Conservation (phyloP, 2,888 invertebrate genomes). For the Chymomyza caudatula region DNA sequence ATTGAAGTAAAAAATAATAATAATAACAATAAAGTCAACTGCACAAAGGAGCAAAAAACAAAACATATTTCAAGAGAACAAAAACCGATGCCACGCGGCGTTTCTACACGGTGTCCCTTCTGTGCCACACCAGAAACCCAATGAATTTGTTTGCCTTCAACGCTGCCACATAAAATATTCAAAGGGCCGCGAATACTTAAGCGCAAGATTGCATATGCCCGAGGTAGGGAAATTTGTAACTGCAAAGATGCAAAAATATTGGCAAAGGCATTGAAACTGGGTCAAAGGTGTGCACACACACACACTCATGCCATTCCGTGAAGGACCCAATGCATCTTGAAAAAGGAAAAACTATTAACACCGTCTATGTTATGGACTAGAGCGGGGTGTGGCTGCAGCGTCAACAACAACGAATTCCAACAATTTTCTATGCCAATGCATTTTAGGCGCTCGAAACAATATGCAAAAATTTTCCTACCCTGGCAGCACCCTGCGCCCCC, state of each 20-base stretch:
- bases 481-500: constrained; percentile 2
- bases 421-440: constrained; percentile 63
- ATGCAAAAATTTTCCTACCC: constrained; percentile 53
- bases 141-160: constrained; percentile 57
- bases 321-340: not conserved
- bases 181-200: constrained; percentile 34
- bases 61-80: constrained; percentile 8
- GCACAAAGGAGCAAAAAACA: constrained; percentile 31
- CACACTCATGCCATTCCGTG: constrained; percentile 14
- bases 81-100: constrained; percentile 41
- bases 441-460: constrained; percentile 31
- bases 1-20: constrained; percentile 45
- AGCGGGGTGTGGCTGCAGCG: constrained; percentile 4
- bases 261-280: constrained; percentile 49
- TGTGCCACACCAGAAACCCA: constrained; percentile 20
- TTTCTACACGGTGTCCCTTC: constrained; percentile 29
- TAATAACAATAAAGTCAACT: constrained; percentile 54
- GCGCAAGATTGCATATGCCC: constrained; percentile 37
- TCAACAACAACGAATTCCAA: constrained; percentile 16
- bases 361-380: constrained; percentile 8
- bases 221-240: constrained; percentile 19
- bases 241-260: constrained; percentile 58
- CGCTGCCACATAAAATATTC: constrained; percentile 36
- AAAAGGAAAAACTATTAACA: constrained; percentile 23
- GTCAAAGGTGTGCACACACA: constrained; percentile 54